Conservation (phyloP, 64 coral and sea anemone genomes). For the Orbicella faveolata region DNA sequence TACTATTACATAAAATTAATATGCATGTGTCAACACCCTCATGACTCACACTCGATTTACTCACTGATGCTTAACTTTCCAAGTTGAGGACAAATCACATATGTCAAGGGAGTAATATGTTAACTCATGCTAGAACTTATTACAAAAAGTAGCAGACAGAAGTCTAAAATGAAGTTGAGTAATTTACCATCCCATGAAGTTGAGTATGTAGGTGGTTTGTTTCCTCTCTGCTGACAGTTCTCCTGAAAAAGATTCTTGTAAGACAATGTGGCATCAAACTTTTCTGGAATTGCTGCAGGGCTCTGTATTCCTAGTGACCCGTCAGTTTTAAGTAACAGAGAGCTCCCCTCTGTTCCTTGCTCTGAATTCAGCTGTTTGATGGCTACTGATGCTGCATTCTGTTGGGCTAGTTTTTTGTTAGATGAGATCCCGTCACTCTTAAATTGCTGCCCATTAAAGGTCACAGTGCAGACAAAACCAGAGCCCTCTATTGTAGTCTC, state of each 20-base stretch:
- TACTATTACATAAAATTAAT: too few relatives aligned
- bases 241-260: constrained; percentile 85
- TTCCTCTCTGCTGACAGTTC: constrained; percentile 64
- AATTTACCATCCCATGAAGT: constrained; percentile 45
- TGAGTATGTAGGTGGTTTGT: constrained; percentile 41
- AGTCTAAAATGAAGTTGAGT: background rate
- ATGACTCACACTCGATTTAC: too few relatives aligned
- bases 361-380: background rate
- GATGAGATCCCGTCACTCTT: constrained; percentile 25
- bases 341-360: background rate
- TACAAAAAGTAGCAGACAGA: background rate
- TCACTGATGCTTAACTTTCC: too few relatives aligned
- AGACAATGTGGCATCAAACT: constrained; percentile 23
- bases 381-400: constrained; percentile 34
- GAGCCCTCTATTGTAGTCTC: background rate
- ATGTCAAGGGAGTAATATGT: too few relatives aligned
- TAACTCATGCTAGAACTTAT: too few relatives aligned
- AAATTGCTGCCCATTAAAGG: constrained; percentile 46
- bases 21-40: too few relatives aligned
- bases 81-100: too few relatives aligned
- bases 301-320: background rate
- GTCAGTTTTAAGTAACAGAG: background rate
- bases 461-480: constrained; percentile 52
- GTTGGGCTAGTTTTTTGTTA: constrained; percentile 47
- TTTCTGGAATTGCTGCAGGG: background rate